Evolutionary conservation across 2,888 invertebrate species (phyloP).

Genomic region (Pristionchus japonicus): DNA sequence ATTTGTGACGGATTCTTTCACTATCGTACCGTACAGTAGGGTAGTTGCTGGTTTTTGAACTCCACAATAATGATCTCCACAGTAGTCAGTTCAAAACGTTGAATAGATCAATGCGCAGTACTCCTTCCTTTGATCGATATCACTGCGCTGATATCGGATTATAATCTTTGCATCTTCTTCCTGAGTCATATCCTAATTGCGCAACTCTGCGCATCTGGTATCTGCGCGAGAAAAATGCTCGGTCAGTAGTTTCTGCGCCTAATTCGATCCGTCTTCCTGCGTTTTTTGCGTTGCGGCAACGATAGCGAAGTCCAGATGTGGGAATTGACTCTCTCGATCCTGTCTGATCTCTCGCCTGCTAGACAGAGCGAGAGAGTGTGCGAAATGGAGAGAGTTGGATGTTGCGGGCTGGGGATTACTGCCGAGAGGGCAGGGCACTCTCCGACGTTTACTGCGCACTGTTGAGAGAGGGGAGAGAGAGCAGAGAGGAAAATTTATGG

Average conservation of each 20-base stretch:
- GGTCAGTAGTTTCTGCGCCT: background rate
- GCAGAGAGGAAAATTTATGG: no score
- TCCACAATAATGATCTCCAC: no score
- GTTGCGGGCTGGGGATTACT: background rate
- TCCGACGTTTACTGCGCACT: background rate
- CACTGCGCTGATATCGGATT: no score
- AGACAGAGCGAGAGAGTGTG: background rate
- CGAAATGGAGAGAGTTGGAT: background rate
- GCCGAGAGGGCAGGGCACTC: background rate
- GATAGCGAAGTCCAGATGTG: background rate
- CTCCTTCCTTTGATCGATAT: no score
- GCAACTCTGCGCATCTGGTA: background rate
- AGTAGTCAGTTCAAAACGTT: no score
- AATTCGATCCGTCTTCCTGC: slow-evolving; percentile 4
- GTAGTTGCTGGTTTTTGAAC: no score
- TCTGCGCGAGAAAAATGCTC: background rate
- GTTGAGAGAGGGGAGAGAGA: background rate
- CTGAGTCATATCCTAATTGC: background rate
- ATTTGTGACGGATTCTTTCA: no score
- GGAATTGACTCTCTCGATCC: background rate
- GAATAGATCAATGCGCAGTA: no score
- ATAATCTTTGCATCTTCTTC: background rate
- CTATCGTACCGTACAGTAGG: no score
- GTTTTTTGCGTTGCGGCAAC: background rate
- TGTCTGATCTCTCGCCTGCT: background rate